Conservation (phyloP, 2,113 vertebrate genomes). For the Phylloscopus whistleri region DNA sequence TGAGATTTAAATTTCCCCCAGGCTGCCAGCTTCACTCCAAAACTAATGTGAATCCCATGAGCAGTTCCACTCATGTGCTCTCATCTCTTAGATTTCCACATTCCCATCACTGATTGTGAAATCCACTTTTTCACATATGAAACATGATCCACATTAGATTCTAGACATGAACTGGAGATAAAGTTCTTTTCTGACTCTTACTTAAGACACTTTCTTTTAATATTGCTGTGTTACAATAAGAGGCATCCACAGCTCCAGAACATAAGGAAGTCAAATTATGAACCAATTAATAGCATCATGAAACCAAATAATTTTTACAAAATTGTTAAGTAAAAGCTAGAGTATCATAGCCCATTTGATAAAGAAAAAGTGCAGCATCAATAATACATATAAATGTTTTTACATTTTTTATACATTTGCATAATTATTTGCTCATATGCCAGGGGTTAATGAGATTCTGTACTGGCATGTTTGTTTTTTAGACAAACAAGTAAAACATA, state of each 20-base stretch:
- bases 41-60: background rate
- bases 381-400: background rate
- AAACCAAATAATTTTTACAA: background rate
- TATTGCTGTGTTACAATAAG: background rate
- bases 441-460: background rate
- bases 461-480: background rate
- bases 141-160: background rate
- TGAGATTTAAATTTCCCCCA: background rate
- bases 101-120: background rate
- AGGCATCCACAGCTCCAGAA: background rate
- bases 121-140: background rate
- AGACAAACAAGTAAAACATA: background rate
- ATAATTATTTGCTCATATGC: background rate
- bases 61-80: background rate
- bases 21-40: background rate
- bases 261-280: background rate
- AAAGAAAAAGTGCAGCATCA: background rate
- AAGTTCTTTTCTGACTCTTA: background rate
- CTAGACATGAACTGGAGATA: background rate
- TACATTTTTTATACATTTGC: background rate
- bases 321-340: background rate
- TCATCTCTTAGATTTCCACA: background rate
- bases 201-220: background rate
- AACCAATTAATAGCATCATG: background rate
- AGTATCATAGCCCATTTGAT: background rate